Evolutionary conservation across 2,113 vertebrate genomes (phyloP).

Genomic region (Apaloderma vittatum): DNA sequence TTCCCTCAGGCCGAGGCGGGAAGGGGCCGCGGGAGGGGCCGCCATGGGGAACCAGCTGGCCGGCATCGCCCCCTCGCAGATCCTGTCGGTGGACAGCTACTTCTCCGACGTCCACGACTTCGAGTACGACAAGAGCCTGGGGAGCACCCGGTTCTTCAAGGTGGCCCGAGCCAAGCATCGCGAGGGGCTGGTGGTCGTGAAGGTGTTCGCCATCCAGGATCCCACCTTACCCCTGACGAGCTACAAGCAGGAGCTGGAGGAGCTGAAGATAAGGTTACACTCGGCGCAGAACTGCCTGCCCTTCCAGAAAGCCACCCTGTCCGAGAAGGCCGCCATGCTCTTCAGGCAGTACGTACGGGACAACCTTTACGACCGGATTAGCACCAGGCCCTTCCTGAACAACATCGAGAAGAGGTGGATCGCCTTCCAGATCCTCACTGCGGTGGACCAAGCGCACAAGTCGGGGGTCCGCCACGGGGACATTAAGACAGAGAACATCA

Average conservation of each 20-base stretch:
- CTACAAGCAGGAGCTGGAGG: conserved; percentile 97
- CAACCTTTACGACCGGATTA: conserved; percentile 97
- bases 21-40: not conserved
- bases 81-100: conserved; percentile 98
- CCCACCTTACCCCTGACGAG: conserved; percentile 93
- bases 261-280: conserved; percentile 92
- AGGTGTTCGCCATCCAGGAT: conserved; percentile 98
- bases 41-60: conserved; percentile 97
- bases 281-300: conserved; percentile 96
- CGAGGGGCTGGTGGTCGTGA: conserved; percentile 95
- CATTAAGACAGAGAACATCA: conserved; percentile 98
- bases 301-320: conserved; percentile 93
- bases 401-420: conserved; percentile 97
- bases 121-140: conserved; percentile 96
- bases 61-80: conserved; percentile 97
- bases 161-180: conserved; percentile 95
- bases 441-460: conserved; percentile 94
- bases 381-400: conserved; percentile 94
- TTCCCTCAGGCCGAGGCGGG: too few species aligned
- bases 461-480: conserved; percentile 96
- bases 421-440: conserved; percentile 95
- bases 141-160: conserved; percentile 98
- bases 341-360: conserved; percentile 96
- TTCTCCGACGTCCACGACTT: conserved; percentile 97
- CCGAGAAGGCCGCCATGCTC: conserved; percentile 93